phyloP scores from a whole-genome alignment of 2,797 vertebrate species.

The Podarcis siculus region DNA sequence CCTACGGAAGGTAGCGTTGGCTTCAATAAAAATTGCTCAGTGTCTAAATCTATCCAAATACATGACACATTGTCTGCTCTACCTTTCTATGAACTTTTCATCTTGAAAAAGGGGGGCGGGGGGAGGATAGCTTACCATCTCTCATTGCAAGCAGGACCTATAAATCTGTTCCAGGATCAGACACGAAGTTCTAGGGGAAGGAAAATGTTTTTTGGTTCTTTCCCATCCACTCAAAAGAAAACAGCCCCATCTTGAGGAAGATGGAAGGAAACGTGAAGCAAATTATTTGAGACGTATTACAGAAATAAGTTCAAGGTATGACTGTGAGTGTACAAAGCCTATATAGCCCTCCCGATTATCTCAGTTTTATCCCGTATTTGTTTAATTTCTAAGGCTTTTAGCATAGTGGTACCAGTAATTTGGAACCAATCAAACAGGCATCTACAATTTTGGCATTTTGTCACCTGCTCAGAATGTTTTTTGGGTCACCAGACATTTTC shows the following conservation, averaged over 20 bases:
- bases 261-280: not conserved
- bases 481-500: too few species aligned
- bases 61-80: not conserved
- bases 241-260: slow-evolving; percentile 76
- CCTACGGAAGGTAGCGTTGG: slow-evolving; percentile 8
- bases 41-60: slow-evolving; percentile 12
- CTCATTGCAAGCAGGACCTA: slow-evolving; percentile 35
- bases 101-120: slow-evolving; percentile 7
- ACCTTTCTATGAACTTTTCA: slow-evolving; percentile 31
- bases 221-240: slow-evolving; percentile 56
- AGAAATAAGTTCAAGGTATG: too few species aligned
- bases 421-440: too few species aligned
- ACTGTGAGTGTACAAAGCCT: too few species aligned
- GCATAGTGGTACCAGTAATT: too few species aligned
- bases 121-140: slow-evolving; percentile 24
- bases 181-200: slow-evolving; percentile 36
- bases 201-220: not conserved
- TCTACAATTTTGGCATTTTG: too few species aligned
- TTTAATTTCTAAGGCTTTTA: too few species aligned
- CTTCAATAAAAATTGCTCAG: not conserved
- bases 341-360: too few species aligned
- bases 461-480: too few species aligned
- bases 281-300: not conserved
- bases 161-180: slow-evolving; percentile 35
- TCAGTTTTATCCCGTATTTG: too few species aligned